Conservation (phyloP, 2,113 vertebrate genomes). For the Oreochromis tanganicae region DNA sequence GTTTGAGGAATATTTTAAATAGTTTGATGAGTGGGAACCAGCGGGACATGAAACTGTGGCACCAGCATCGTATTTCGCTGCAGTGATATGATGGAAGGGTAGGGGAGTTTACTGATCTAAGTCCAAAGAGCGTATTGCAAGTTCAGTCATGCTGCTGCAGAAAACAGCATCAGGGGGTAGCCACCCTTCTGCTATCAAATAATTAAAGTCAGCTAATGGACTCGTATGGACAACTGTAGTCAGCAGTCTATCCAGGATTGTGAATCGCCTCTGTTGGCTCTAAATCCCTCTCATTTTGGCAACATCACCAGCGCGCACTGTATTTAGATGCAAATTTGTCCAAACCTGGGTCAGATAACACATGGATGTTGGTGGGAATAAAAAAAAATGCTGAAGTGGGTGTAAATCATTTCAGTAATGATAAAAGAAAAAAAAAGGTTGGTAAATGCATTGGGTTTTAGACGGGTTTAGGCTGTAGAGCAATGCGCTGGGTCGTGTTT, state of each 20-base stretch:
- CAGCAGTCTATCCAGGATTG: constrained; percentile 52
- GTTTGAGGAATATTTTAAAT: constrained; percentile 33
- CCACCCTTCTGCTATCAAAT: constrained; percentile 57
- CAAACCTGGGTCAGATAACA: constrained; percentile 62
- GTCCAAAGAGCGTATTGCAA: constrained; percentile 40
- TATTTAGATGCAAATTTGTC: constrained; percentile 74
- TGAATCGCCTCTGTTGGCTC: constrained; percentile 37
- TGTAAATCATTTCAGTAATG: constrained; percentile 57
- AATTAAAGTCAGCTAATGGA: constrained; percentile 65
- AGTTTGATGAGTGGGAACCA: constrained; percentile 8
- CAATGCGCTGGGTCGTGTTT: constrained; percentile 28
- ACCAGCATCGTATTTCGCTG: background rate
- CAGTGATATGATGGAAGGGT: background rate
- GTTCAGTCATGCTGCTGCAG: constrained; percentile 34
- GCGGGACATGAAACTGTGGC: constrained; percentile 13
- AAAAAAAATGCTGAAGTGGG: constrained; percentile 58
- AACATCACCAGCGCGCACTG: constrained; percentile 40
- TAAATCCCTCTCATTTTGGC: constrained; percentile 51
- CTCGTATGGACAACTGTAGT: constrained; percentile 58
- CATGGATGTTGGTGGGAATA: constrained; percentile 40
- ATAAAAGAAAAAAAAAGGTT: constrained; percentile 39
- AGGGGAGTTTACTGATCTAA: constrained; percentile 36
- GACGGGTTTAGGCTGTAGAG: constrained; percentile 38
- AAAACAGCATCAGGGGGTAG: constrained; percentile 33
- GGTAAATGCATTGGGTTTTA: constrained; percentile 50